Percentiles rank a stretch among this genome's conserved stretches.
These are phyloP conservation scores for Stenurella melanura DNA, from an alignment of 2,888 invertebrate species.

Conservation along the genomic window DNA sequence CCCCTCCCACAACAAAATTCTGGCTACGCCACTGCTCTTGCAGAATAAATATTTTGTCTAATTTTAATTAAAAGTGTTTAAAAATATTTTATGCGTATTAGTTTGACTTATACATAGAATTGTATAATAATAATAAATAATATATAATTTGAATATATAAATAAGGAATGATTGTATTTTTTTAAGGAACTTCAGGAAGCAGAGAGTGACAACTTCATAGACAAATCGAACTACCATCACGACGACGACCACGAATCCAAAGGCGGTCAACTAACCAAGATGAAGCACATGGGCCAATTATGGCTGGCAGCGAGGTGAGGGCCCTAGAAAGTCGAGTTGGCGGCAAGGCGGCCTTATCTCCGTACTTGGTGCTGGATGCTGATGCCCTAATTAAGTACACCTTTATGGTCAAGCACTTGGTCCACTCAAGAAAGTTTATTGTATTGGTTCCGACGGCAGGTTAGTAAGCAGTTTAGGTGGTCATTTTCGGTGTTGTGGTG, in stretches of 20 bases:
- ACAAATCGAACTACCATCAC: slow-evolving; percentile 36
- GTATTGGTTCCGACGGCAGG: slow-evolving; percentile 92
- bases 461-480: slow-evolving; percentile 72
- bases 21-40: no score
- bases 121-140: no score
- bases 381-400: slow-evolving; percentile 86
- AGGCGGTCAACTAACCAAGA: slow-evolving; percentile 77
- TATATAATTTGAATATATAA: no score
- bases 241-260: slow-evolving; percentile 40
- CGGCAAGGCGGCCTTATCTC: slow-evolving; percentile 79
- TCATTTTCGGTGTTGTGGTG: slow-evolving; percentile 21
- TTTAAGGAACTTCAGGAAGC: slow-evolving; percentile 57
- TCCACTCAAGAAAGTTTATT: slow-evolving; percentile 89
- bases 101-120: no score
- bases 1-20: no score
- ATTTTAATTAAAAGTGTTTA: no score
- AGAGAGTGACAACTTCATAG: slow-evolving; percentile 51
- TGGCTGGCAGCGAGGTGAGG: slow-evolving; percentile 87
- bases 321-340: slow-evolving; percentile 85
- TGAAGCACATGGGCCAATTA: slow-evolving; percentile 90
- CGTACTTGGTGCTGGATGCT: slow-evolving; percentile 92
- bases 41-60: no score
- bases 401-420: slow-evolving; percentile 86
- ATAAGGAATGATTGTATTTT: no score
- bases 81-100: no score